Evolutionary conservation across 35 echinoderm and acorn worm species (phyloP), one percentile per base, ranked within the genome.

Genomic region (Lytechinus variegatus): DNA sequence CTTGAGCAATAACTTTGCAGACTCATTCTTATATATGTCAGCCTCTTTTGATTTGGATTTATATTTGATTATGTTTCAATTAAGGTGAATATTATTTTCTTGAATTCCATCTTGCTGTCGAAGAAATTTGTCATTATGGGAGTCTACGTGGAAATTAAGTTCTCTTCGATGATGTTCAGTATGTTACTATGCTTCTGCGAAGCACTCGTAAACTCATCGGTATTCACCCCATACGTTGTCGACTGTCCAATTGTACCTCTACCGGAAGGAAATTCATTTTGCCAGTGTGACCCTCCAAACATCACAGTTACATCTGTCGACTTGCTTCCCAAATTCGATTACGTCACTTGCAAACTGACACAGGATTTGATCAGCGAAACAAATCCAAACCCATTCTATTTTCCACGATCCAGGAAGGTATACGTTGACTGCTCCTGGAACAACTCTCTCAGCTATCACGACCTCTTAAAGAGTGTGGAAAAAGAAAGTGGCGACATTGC

Each of bases 261-360:
- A 90, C 52, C 52, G 10, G 52, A 10, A 13, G 88, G 88, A 4
- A 27, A 90, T 52, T 52, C 5, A 28, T 0, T 4, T 27, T 90
- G 88, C 88, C 29, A 90, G 13, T 90, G 88, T 90, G 28, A 52
- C n/a, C 88, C 88, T 52, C 88, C 88, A 21, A 90, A 44, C 52
- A 90, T 90, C 28, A 52, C 88, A 44, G 88, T 90, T 3, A 54
- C 52, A 12, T 10, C 33, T 21, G 88, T 10, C 52, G 88, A 44
- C 28, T 90, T 44, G 28, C 10, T 54, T 44, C 3, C 88, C 2
- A 16, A 28, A 52, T 90, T 90, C 24, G 10, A 90, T 4, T 90
- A 54, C 13, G 28, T 54, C 29, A 14, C 0, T 12, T 90, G 88
- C 52, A 3, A 90, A 44, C 9, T 90, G 29, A 90, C 0, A 4